Conservation (phyloP, 2,888 invertebrate species). For the Nemotelus pantherinus region DNA sequence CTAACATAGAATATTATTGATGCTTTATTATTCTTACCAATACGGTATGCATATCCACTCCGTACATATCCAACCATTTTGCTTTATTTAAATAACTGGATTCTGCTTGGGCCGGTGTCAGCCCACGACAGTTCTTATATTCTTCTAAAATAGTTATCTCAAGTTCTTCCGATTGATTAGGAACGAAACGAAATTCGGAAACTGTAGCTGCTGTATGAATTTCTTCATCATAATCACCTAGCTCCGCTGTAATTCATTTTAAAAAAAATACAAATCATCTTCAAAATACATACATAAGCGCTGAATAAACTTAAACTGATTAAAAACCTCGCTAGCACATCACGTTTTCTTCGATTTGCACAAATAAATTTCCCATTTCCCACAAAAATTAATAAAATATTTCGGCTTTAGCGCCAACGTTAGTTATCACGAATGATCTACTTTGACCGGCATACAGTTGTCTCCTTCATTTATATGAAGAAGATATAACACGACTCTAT, state of each 20-base stretch:
- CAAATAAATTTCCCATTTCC: too few species aligned
- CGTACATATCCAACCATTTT: conserved; percentile 98
- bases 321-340: too few species aligned
- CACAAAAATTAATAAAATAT: too few species aligned
- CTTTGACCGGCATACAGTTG: too few species aligned
- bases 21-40: conserved; percentile 67
- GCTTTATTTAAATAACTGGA: conserved; percentile 93
- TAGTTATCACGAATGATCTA: too few species aligned
- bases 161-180: conserved; percentile 95
- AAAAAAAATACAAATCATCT: neutral
- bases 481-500: too few species aligned
- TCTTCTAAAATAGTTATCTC: conserved; percentile 94
- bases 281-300: neutral
- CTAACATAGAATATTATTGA: too few species aligned
- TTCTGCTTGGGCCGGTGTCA: conserved; percentile 96
- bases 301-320: neutral
- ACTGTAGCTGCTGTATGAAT: conserved; percentile 96
- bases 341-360: too few species aligned
- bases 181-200: conserved; percentile 97
- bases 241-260: conserved; percentile 77
- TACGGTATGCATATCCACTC: conserved; percentile 98
- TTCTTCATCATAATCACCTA: conserved; percentile 94
- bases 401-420: too few species aligned
- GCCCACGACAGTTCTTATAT: conserved; percentile 85
- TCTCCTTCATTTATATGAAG: too few species aligned